These are phyloP conservation scores for Drosophila nr. fundita DNA, from an alignment of 2,888 invertebrate species.

Conservation along the genomic window DNA sequence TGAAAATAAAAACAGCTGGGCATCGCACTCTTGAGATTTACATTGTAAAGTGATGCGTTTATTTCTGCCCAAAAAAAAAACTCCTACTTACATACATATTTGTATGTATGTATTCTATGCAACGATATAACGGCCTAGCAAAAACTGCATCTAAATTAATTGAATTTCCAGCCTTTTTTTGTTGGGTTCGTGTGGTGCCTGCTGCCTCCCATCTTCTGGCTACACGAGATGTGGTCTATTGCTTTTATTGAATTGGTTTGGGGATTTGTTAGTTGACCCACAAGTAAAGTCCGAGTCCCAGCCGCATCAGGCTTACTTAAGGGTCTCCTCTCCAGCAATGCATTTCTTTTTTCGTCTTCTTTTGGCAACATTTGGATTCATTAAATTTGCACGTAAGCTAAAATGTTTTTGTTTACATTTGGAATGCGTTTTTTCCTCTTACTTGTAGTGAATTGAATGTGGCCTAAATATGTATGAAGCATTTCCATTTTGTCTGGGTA, in stretches of 20 bases:
- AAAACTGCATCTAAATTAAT: conserved; percentile 80
- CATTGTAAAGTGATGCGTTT: conserved; percentile 76
- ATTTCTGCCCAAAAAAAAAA: conserved; percentile 7
- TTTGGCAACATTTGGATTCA: conserved; percentile 61
- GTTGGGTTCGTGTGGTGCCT: conserved; percentile 1
- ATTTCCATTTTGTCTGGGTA: background rate
- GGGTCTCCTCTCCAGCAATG: conserved; percentile 47
- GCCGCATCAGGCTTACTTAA: conserved; percentile 54
- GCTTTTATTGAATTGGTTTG: conserved; percentile 81
- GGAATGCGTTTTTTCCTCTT: conserved; percentile 39
- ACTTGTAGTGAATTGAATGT: conserved; percentile 39
- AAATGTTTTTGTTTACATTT: conserved; percentile 73
- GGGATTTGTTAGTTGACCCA: conserved; percentile 70
- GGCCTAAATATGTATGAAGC: conserved; percentile 44
- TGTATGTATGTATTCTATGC: conserved; percentile 10
- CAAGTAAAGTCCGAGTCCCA: conserved; percentile 54
- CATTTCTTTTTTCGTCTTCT: conserved; percentile 21
- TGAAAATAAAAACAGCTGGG: conserved; percentile 44
- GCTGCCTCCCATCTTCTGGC: background rate
- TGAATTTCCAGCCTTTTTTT: conserved; percentile 64
- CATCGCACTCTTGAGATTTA: conserved; percentile 80
- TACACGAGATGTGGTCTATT: conserved; percentile 45
- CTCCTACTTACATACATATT: background rate
- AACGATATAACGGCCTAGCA: conserved; percentile 41
- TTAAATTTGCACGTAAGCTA: conserved; percentile 70